phyloP scores from a whole-genome alignment of 2,888 invertebrate genomes.

The Agonopterix arenella region DNA sequence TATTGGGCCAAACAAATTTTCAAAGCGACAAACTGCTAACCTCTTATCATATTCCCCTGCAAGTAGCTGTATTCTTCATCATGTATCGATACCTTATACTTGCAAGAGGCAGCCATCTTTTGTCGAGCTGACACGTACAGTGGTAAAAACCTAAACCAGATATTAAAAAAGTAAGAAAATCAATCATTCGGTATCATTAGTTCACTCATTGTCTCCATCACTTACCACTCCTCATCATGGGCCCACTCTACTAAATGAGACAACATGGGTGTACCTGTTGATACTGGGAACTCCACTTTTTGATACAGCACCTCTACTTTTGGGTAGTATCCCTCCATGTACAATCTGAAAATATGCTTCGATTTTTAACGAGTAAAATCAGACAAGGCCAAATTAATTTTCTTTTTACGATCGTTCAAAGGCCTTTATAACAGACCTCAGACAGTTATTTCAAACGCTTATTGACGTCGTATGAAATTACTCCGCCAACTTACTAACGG shows the following conservation, averaged over 20 bases:
- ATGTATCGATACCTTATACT: conserved; percentile 26
- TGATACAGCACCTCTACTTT: conserved; percentile 85
- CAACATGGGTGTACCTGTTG: conserved; percentile 88
- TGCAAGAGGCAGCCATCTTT: conserved; percentile 29
- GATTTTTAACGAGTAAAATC: not conserved
- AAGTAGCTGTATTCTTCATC: conserved; percentile 41
- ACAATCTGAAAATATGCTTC: conserved; percentile 73
- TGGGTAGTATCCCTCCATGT: conserved; percentile 83
- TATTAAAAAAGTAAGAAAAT: not conserved
- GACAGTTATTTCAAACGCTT: no score
- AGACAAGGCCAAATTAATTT: no score
- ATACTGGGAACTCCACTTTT: conserved; percentile 85
- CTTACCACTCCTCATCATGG: conserved; percentile 82
- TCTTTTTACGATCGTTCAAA: no score
- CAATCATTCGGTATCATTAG: no score
- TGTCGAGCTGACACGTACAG: conserved; percentile 25
- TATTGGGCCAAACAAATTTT: no score
- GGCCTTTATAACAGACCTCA: no score
- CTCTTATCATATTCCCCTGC: conserved; percentile 35
- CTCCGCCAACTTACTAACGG: no score
- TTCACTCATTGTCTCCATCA: not conserved
- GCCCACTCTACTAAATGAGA: conserved; percentile 89
- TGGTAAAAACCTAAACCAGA: conserved; percentile 26
- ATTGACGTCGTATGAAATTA: no score
- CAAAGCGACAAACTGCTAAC: conserved; percentile 16